These are phyloP conservation scores for Drosophila oshimai DNA, from an alignment of 1,140 invertebrate species.

Conservation along the genomic window DNA sequence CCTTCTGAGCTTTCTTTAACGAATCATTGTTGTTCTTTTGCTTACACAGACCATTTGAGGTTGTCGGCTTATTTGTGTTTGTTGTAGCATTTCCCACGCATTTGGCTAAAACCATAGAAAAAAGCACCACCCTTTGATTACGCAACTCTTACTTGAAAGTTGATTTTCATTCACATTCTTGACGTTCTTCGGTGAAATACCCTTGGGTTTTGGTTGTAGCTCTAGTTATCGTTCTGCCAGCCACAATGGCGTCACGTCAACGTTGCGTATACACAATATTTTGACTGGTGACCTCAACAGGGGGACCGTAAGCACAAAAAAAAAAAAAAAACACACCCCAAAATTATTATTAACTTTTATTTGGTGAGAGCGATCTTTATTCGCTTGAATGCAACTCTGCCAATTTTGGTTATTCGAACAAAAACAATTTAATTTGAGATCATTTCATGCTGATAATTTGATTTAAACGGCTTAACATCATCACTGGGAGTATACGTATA, in stretches of 20 bases:
- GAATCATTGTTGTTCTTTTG: conserved; percentile 24
- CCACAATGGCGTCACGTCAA: conserved; percentile 53
- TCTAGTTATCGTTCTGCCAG: conserved; percentile 37
- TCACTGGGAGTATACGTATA: not conserved
- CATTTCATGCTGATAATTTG: conserved; percentile 61
- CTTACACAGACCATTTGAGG: conserved; percentile 14
- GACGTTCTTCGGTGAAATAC: conserved; percentile 34
- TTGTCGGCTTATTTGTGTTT: conserved; percentile 28
- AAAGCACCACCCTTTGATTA: conserved; percentile 43
- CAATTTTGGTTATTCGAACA: conserved; percentile 57
- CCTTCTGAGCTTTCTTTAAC: conserved; percentile 15
- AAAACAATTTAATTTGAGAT: conserved; percentile 56
- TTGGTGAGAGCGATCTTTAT: not conserved
- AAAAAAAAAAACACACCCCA: conserved; percentile 14
- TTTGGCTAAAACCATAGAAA: conserved; percentile 19
- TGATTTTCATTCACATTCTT: conserved; percentile 64
- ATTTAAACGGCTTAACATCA: conserved; percentile 32
- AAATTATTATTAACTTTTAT: conserved; percentile 8
- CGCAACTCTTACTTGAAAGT: conserved; percentile 67
- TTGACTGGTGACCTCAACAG: conserved; percentile 63
- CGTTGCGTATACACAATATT: conserved; percentile 72
- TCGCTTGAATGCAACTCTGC: conserved; percentile 71
- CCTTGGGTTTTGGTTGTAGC: conserved; percentile 8
- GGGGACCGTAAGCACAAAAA: conserved; percentile 1
- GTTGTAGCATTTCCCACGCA: conserved; percentile 23